A percentile compares a stretch with the other conserved stretches of the same genome.
These are phyloP conservation scores for Agonopterix subpropinquella DNA, from an alignment of 2,888 invertebrate genomes.

Conservation along the genomic window DNA sequence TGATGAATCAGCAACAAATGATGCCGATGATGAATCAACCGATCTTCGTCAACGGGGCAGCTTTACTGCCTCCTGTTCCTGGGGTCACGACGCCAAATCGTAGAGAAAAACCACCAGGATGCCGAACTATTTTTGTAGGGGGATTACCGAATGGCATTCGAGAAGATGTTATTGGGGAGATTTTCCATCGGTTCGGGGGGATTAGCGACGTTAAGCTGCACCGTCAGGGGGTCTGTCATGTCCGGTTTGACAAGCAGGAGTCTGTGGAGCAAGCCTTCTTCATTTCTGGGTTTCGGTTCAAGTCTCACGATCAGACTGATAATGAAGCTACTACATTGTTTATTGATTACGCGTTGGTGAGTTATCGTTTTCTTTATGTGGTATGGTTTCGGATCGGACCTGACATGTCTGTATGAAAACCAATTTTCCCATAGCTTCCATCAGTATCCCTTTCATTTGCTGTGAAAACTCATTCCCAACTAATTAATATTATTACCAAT, in stretches of 20 bases:
- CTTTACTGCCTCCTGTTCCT: constrained; percentile 89
- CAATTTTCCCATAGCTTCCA: no score
- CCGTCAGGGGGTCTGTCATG: constrained; percentile 94
- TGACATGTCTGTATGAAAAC: no score
- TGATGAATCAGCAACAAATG: constrained; percentile 56
- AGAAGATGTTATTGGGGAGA: constrained; percentile 87
- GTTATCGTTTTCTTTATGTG: constrained; percentile 4
- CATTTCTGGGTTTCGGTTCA: constrained; percentile 85
- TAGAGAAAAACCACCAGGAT: constrained; percentile 90
- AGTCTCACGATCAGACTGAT: constrained; percentile 82
- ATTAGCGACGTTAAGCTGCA: constrained; percentile 78
- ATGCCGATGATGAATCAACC: constrained; percentile 29
- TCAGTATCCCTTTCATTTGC: no score
- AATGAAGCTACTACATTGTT: constrained; percentile 85
- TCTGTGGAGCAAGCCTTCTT: constrained; percentile 90
- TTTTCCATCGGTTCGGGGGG: constrained; percentile 84
- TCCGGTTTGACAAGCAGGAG: constrained; percentile 86
- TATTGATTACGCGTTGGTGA: constrained; percentile 87
- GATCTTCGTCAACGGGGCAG: constrained; percentile 80
- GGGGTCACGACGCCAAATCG: constrained; percentile 87
- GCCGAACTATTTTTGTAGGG: constrained; percentile 93
- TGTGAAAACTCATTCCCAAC: no score
- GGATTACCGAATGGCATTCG: constrained; percentile 91
- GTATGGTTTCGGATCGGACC: no score
- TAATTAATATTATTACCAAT: no score